Evolutionary conservation across 2,113 vertebrate species (phyloP), one percentile per base, ranked within the genome.

Genomic region (Antigone vipio): DNA sequence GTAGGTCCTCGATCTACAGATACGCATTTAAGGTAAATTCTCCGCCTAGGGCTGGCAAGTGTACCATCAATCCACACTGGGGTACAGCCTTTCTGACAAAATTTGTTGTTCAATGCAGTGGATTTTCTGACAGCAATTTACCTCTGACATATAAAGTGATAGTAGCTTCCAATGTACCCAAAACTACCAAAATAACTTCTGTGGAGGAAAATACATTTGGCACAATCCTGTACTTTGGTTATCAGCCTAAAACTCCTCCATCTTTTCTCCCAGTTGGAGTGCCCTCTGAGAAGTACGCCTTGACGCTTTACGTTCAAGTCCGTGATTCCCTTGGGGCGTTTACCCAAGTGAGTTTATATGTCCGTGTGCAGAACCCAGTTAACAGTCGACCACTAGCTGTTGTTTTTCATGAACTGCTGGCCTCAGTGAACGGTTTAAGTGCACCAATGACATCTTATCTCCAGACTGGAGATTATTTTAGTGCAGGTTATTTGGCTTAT

Each of bases 131-230:
- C 50, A 71, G 9, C 55, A 38, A 98, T 69, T 30, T 50, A 34
- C 98, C 98, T 50, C 97, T 98, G 49, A 96, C 34, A 1, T 98
- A 98, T 34, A 98, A 98, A 93, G 91, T 98, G 52, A 97, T 97
- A 27, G 91, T 97, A 53, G 90, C 96, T 88, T 95, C 97, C 2
- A 32, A 96, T 0, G 4, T 95, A 56, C 44, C 77, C 4, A 14
- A 78, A 42, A 88, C 73, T 9, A 87, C 71, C 49, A 68, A 81
- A 49, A 78, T 97, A 69, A 96, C 27, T 69, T 97, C 97, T 30
- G 40, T 97, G 42, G 85, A 75, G 30, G 80, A 98, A 56, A 98
- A 97, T 32, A 97, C 95, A 0, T 82, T 98, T 58, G 98, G 98
- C 10, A 4, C 83, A 56, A 93, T 98, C 79, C 35, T 98, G 44